Base-by-base conservation (phyloP, 2,797 vertebrate species). In the Taenioides sp. region DNA sequence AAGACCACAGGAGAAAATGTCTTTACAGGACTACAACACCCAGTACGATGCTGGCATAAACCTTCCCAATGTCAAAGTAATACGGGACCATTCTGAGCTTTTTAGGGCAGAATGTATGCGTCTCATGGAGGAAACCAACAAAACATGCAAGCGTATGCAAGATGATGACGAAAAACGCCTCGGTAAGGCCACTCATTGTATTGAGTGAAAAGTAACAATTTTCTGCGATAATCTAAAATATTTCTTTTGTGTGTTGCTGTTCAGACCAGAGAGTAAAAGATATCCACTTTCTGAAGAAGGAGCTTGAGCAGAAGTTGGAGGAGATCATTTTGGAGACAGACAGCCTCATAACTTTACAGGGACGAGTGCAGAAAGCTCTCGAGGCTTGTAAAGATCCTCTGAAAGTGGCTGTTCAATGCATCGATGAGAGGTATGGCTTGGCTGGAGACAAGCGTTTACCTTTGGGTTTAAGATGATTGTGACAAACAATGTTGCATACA, bases 241-340 rank as follows among this genome's bases (percentile, higher is more conserved):
- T 59, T 27, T 25, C 10, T 27, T 47, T 14, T 16, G 43, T 47
- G 43, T 47, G 43, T 60, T 47, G 60, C 14, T 71, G 27, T 71
- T 64, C 84, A 99, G 98, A 96, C 63, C 95, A 96, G 87, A 94
- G 96, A 73, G 79, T 85, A 1, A 87, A 94, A 80, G 95, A 97
- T 77, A 83, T 99, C 72, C 88, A 90, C 76, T 98, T 96, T 91
- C 95, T 96, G 93, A 96, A 87, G 89, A 90, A 92, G 75, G 96
- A 98, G 86, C 80, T 98, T 82, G 91, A 95, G 37, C 87, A 88
- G 80, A 97, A 95, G 74, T 90, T 97, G 14, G 94, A 95, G 67
- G 94, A 97, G 82, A 89, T 96, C 16, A 82, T 92, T 40, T 43
- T 91, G 60, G 94, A 95, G 86, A 95, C 89, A 0, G 95, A 97